phyloP scores from a whole-genome alignment of 2,113 vertebrate species.

The Hypocryptadius cinnamomeus region DNA sequence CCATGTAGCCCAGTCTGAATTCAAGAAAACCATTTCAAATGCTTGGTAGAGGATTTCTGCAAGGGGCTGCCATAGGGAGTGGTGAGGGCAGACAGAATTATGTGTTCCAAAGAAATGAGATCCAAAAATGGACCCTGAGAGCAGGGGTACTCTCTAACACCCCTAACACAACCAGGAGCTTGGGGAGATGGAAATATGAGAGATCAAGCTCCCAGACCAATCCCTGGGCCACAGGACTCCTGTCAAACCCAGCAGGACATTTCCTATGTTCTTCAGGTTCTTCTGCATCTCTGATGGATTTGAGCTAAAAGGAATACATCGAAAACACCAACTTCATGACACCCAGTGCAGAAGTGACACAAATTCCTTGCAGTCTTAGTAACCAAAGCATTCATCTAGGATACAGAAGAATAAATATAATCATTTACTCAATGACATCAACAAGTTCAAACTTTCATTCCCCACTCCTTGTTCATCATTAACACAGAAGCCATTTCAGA shows the following conservation, averaged over 20 bases:
- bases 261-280: background rate
- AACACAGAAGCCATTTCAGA: background rate
- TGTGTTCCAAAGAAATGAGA: background rate
- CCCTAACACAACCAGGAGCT: background rate
- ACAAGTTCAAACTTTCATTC: background rate
- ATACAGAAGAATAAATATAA: background rate
- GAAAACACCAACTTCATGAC: background rate
- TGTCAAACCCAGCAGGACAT: background rate
- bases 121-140: background rate
- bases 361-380: background rate
- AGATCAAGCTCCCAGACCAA: background rate
- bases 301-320: background rate
- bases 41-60: background rate
- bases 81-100: background rate
- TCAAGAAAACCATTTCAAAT: fast-evolving
- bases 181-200: background rate
- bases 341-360: background rate
- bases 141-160: fast-evolving
- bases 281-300: background rate
- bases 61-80: fast-evolving
- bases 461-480: background rate
- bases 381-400: background rate
- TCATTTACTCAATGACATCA: background rate
- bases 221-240: background rate
- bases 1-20: fast-evolving